phyloP scores from a whole-genome alignment of 2,888 invertebrate species.

The Acanthoscelides obtectus region DNA sequence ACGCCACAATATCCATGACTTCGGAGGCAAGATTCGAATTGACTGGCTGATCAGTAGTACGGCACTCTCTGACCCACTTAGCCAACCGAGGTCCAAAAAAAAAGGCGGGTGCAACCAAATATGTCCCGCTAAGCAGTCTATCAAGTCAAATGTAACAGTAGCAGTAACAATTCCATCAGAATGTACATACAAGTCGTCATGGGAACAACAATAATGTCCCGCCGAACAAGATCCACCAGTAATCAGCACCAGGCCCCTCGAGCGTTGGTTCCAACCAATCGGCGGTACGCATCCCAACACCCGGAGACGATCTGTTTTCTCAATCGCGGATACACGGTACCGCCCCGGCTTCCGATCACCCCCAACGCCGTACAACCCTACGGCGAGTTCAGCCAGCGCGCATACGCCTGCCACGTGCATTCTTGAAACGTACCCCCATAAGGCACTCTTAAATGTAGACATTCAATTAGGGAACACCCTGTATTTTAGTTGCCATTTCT shows the following conservation, averaged over 20 bases:
- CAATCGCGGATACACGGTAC: slow-evolving; percentile 33
- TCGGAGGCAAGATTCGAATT: too few species aligned
- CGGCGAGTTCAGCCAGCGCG: slow-evolving; percentile 51
- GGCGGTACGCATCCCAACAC: not conserved
- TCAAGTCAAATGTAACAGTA: slow-evolving; percentile 78
- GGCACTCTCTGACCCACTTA: too few species aligned
- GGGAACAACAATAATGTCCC: slow-evolving; percentile 48
- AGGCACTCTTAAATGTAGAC: too few species aligned
- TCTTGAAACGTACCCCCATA: too few species aligned
- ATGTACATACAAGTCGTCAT: slow-evolving; percentile 80
- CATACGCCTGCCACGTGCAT: not conserved
- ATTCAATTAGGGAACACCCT: too few species aligned
- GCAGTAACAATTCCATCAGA: slow-evolving; percentile 68
- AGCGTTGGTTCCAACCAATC: slow-evolving; percentile 16
- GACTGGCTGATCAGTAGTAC: too few species aligned
- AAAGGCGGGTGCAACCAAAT: slow-evolving; percentile 89
- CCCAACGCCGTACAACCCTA: slow-evolving; percentile 63
- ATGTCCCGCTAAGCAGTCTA: slow-evolving; percentile 79
- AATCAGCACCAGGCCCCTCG: not conserved
- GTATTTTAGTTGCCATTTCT: too few species aligned
- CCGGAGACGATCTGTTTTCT: slow-evolving; percentile 22
- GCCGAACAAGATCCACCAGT: not conserved
- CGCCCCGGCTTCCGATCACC: slow-evolving; percentile 49
- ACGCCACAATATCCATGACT: too few species aligned
- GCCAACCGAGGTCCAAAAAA: too few species aligned